Evolutionary conservation across 2,797 vertebrate species (phyloP).

Genomic region (Muscicapa striata): DNA sequence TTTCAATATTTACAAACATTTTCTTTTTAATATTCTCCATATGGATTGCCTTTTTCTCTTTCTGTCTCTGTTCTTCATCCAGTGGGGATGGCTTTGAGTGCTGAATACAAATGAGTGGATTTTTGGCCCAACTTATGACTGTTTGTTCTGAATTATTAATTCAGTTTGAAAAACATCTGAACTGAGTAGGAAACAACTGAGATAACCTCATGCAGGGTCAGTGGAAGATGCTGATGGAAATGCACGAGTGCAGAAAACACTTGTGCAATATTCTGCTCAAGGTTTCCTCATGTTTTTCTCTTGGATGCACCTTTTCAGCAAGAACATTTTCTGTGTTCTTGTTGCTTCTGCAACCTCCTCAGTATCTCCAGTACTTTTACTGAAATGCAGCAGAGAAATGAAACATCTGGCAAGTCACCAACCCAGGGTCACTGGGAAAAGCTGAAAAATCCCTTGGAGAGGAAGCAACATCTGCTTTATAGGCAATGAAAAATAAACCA

Average conservation of each 20-base stretch:
- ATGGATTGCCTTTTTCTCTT: background rate
- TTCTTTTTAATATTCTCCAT: background rate
- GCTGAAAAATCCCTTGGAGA: conserved; percentile 66
- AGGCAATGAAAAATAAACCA: conserved; percentile 75
- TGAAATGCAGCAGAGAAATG: conserved; percentile 22
- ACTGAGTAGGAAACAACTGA: background rate
- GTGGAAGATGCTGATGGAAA: background rate
- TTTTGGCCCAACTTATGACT: background rate
- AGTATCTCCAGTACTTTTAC: conserved; percentile 12
- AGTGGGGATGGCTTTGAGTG: background rate
- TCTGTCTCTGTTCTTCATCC: background rate
- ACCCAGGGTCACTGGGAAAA: conserved; percentile 63
- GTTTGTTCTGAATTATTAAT: background rate
- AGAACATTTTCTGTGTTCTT: background rate
- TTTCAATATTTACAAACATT: conserved; percentile 2
- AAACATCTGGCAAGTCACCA: conserved; percentile 72
- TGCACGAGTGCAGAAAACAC: background rate
- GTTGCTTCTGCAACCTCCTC: conserved; percentile 2
- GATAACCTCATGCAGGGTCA: background rate
- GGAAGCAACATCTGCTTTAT: conserved; percentile 74
- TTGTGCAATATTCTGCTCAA: background rate
- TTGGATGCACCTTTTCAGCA: background rate
- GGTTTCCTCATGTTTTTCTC: background rate
- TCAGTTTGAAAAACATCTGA: background rate
- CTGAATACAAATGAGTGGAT: background rate